Evolutionary conservation across 2,797 vertebrate genomes (phyloP), one percentile per base, ranked within the genome.

Genomic region (Carduelis carduelis): DNA sequence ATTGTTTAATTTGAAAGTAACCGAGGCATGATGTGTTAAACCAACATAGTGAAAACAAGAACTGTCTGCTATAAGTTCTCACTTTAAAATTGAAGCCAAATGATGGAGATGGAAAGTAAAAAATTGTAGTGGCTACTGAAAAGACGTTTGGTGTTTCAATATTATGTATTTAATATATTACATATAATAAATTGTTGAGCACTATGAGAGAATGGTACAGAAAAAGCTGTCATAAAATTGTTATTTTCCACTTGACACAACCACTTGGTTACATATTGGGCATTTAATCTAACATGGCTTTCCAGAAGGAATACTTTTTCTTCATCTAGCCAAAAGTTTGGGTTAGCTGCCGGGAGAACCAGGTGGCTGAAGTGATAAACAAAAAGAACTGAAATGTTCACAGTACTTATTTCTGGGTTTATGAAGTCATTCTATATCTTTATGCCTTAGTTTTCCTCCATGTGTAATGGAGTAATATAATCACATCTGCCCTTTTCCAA

Each of bases 401-500:
- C 57, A 70, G 65, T 80, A 47, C 61, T 83, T 30, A 68, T 90
- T 94, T 94, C 65, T 78, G 49, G 14, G 61, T 77, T 92, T 88
- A 93, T 74, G 63, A 88, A 90, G 87, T 56, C 7, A 83, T 83
- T 92, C 86, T 57, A 34, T 80, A 85, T 76, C 55, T 88, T 93
- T 86, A 93, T 65, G 59, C 41, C 32, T 90, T 56, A 79, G 44
- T 76, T 93, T 92, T 85, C 41, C 20, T 92, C 41, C 32, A 24
- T 39, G n/a, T 92, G 64, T 70, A 83, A 65, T 70, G 53, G 53
- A 84, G 63, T 68, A 82, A 87, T 79, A 87, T 56, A 87, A 66
- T 83, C 64, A 88, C 60, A 66, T 95, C 57, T 96, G 70, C 70
- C 81, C 53, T 89, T 87, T 93, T 55, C 64, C 60, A 80, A 80